Evolutionary conservation across 2,888 invertebrate genomes (phyloP).

Genomic region (Phalangium opilio): DNA sequence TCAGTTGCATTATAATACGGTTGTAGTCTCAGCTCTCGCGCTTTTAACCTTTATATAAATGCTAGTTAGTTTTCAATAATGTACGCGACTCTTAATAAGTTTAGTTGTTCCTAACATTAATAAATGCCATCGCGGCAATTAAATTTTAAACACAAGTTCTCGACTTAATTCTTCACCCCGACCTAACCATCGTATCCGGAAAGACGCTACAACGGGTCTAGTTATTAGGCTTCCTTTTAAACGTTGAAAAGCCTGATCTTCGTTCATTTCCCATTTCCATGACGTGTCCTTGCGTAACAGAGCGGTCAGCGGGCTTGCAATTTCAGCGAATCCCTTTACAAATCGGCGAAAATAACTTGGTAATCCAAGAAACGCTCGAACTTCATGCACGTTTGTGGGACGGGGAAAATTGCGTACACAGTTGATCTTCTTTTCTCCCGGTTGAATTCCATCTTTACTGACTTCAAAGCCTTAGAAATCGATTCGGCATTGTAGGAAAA

Average conservation of each 20-base stretch:
- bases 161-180: too few species aligned
- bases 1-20: too few species aligned
- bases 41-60: too few species aligned
- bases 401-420: not conserved
- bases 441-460: not conserved
- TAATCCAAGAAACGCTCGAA: constrained; percentile 1
- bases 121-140: too few species aligned
- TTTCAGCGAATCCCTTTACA: not conserved
- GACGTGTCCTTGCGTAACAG: not conserved
- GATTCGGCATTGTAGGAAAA: not conserved
- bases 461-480: not conserved
- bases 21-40: too few species aligned
- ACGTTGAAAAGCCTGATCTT: not conserved
- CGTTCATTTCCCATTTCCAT: not conserved
- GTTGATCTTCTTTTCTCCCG: not conserved
- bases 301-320: not conserved
- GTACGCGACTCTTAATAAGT: too few species aligned
- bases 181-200: too few species aligned
- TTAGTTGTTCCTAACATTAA: too few species aligned
- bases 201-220: too few species aligned
- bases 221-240: constrained; percentile 5
- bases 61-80: too few species aligned
- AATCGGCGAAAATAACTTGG: constrained; percentile 2
- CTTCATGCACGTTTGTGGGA: not conserved
- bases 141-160: too few species aligned